Percentiles rank a stretch among this genome's conserved stretches.
Evolutionary conservation across 2,797 vertebrate species (phyloP).

Genomic region (Todus mexicanus): DNA sequence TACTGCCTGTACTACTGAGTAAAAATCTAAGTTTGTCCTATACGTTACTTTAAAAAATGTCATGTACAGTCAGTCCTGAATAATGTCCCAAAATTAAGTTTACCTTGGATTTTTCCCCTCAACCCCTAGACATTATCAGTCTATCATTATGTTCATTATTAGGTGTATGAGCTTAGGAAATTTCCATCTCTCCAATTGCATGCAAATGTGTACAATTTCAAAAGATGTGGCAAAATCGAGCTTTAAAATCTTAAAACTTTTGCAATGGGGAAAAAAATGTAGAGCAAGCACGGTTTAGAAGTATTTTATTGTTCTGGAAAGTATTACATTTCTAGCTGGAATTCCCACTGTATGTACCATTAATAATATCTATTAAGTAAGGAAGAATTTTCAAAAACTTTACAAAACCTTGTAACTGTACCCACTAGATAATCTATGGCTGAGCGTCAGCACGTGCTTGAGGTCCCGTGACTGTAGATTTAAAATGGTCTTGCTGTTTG

Average conservation of each 20-base stretch:
- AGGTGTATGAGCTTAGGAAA: neutral
- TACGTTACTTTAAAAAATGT: neutral
- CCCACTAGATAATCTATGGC: neutral
- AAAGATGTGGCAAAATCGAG: neutral
- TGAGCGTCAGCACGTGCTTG: rapidly evolving
- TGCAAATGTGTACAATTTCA: neutral
- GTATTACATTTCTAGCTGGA: neutral
- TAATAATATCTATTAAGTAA: neutral
- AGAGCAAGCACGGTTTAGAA: neutral
- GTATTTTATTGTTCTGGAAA: conserved; percentile 46
- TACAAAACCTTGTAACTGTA: neutral
- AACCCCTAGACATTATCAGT: neutral
- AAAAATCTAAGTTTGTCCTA: neutral
- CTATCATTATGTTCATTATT: neutral
- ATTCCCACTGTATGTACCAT: neutral
- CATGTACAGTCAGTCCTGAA: neutral
- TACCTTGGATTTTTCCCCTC: neutral
- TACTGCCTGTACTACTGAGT: neutral
- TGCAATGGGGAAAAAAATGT: neutral
- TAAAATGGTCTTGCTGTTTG: neutral
- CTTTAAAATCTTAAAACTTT: neutral
- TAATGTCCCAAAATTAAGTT: neutral
- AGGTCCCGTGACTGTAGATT: neutral
- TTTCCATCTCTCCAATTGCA: neutral
- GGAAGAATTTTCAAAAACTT: conserved; percentile 25